Evolutionary conservation across 2,888 invertebrate genomes (phyloP).

Genomic region (Meliscaeva auricollis): DNA sequence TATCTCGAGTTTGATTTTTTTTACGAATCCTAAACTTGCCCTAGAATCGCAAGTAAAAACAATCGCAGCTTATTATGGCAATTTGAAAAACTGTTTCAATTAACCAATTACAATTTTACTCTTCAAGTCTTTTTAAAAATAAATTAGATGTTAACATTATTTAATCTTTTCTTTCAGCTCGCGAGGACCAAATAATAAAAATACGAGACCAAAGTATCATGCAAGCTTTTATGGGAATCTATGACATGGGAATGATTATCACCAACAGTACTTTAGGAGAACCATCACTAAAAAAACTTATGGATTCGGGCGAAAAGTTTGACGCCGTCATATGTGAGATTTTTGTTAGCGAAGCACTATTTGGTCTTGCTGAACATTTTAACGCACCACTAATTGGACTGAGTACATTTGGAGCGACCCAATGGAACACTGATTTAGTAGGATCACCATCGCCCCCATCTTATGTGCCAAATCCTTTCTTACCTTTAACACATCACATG

Average conservation of each 20-base stretch:
- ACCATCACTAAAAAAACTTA: slow-evolving; percentile 76
- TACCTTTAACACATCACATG: slow-evolving; percentile 82
- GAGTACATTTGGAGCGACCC: slow-evolving; percentile 80
- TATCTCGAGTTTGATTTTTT: too few species aligned
- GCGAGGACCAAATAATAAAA: not conserved
- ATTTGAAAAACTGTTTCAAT: too few species aligned
- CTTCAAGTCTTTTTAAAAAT: not conserved
- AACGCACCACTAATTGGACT: slow-evolving; percentile 82
- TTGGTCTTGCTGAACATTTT: slow-evolving; percentile 81
- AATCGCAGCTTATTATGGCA: too few species aligned
- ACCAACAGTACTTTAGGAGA: slow-evolving; percentile 79
- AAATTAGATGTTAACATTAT: not conserved
- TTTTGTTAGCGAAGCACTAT: slow-evolving; percentile 82
- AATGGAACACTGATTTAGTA: slow-evolving; percentile 81
- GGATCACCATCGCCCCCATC: slow-evolving; percentile 82
- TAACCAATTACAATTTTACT: not conserved
- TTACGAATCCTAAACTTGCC: too few species aligned
- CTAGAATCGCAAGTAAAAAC: too few species aligned
- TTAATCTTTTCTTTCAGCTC: not conserved
- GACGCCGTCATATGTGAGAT: slow-evolving; percentile 83
- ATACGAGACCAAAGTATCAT: not conserved
- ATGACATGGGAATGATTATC: slow-evolving; percentile 78
- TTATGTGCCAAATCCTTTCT: slow-evolving; percentile 80
- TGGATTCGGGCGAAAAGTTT: slow-evolving; percentile 81
- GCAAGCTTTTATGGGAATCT: slow-evolving; percentile 46